phyloP scores from a whole-genome alignment of 2,113 vertebrate species.

The Geococcyx californianus region DNA sequence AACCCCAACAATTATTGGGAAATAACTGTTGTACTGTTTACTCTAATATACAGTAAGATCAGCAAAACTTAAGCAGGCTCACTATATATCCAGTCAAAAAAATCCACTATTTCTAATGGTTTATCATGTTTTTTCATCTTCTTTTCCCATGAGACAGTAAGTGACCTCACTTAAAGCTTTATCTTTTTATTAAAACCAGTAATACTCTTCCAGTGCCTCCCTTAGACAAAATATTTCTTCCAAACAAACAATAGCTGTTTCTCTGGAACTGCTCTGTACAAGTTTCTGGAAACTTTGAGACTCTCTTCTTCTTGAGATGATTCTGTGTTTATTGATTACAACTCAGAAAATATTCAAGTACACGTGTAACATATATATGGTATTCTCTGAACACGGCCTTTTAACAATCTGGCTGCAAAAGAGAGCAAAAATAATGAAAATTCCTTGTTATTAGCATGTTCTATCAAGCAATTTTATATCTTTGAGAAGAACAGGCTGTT shows the following conservation, averaged over 20 bases:
- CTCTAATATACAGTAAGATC: neutral
- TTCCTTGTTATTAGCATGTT: neutral
- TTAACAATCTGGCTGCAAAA: neutral
- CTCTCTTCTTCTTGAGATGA: neutral
- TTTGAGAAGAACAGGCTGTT: neutral
- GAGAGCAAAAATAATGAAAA: accelerated
- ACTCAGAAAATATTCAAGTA: neutral
- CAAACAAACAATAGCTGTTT: neutral
- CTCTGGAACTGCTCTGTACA: neutral
- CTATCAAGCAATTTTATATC: neutral
- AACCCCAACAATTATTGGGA: neutral
- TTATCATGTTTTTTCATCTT: neutral
- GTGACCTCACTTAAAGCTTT: neutral
- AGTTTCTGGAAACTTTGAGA: neutral
- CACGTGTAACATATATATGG: neutral
- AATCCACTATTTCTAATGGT: neutral
- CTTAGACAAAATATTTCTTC: neutral
- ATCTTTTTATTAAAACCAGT: neutral
- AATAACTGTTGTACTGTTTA: neutral
- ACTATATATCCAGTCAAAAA: neutral
- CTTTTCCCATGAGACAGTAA: neutral
- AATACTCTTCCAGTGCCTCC: neutral
- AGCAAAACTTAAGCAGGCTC: neutral
- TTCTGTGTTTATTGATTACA: neutral
- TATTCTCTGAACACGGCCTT: neutral